Percentiles rank a stretch among this genome's conserved stretches.
These are phyloP conservation scores for Platichthys flesus DNA, from an alignment of 2,113 vertebrate genomes.

Conservation along the genomic window DNA sequence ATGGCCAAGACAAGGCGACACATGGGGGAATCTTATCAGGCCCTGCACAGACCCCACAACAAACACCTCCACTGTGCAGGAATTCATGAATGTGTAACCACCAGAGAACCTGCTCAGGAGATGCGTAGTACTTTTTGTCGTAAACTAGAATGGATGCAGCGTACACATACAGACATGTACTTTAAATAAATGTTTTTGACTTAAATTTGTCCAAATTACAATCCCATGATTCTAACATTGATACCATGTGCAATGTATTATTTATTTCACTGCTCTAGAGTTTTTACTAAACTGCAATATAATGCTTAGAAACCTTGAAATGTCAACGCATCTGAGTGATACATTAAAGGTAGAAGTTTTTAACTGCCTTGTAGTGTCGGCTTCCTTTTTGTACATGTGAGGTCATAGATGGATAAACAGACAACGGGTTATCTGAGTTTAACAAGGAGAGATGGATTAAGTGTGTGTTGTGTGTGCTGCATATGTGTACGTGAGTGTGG, in stretches of 20 bases:
- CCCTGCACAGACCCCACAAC: constrained; percentile 40
- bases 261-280: constrained; percentile 60
- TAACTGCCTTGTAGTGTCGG: constrained; percentile 73
- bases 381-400: constrained; percentile 66
- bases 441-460: constrained; percentile 60
- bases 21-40: constrained; percentile 43
- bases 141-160: constrained; percentile 45
- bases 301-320: constrained; percentile 68
- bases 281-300: constrained; percentile 64
- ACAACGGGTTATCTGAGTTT: constrained; percentile 49
- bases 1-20: constrained; percentile 50
- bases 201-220: constrained; percentile 31
- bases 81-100: constrained; percentile 33
- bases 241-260: constrained; percentile 45
- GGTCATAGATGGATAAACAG: constrained; percentile 13
- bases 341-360: constrained; percentile 82
- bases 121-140: constrained; percentile 58
- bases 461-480: constrained; percentile 25
- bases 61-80: constrained; percentile 44
- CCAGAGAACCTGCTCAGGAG: constrained; percentile 36
- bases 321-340: constrained; percentile 58
- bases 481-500: constrained; percentile 41
- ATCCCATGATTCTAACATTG: constrained; percentile 37
- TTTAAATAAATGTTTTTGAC: constrained; percentile 26
- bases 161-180: constrained; percentile 16